A percentile compares a stretch with the other conserved stretches of the same genome.
Conservation (phyloP, 64 coral and sea anemone genomes). For the Trachythela sp. region DNA sequence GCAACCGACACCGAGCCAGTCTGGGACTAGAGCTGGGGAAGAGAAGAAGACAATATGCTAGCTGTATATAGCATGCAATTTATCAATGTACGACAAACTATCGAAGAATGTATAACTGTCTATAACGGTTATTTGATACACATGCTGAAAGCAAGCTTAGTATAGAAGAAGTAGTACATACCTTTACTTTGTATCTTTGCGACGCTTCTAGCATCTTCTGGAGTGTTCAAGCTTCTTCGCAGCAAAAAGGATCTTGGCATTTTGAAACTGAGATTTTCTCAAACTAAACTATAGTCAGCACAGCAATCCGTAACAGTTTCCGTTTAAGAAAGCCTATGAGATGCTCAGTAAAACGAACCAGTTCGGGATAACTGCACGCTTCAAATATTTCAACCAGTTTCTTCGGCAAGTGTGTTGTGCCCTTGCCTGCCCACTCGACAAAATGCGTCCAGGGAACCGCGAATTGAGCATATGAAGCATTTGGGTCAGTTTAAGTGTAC, state of each 20-base stretch:
- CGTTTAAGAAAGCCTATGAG: not conserved
- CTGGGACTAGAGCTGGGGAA: no score
- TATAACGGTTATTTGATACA: no score
- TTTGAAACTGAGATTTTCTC: not conserved
- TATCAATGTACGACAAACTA: no score
- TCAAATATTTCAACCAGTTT: not conserved
- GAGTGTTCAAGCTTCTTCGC: not conserved
- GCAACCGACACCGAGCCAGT: no score
- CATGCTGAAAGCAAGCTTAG: no score
- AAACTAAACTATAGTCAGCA: not conserved
- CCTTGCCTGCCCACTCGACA: not conserved
- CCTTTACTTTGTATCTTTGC: not conserved
- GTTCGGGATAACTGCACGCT: not conserved
- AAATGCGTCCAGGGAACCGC: not conserved
- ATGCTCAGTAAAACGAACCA: not conserved
- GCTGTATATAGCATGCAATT: no score
- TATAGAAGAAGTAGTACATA: not conserved
- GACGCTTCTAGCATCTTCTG: not conserved
- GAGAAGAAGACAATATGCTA: no score
- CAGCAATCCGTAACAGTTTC: not conserved
- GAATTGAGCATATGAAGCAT: conserved; percentile 18
- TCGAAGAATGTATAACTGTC: no score
- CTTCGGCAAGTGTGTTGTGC: not conserved
- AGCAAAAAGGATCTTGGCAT: conserved; percentile 6
- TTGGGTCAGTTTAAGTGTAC: conserved; percentile 1